phyloP scores from a whole-genome alignment of 2,113 vertebrate species.

The Climacteris rufus region DNA sequence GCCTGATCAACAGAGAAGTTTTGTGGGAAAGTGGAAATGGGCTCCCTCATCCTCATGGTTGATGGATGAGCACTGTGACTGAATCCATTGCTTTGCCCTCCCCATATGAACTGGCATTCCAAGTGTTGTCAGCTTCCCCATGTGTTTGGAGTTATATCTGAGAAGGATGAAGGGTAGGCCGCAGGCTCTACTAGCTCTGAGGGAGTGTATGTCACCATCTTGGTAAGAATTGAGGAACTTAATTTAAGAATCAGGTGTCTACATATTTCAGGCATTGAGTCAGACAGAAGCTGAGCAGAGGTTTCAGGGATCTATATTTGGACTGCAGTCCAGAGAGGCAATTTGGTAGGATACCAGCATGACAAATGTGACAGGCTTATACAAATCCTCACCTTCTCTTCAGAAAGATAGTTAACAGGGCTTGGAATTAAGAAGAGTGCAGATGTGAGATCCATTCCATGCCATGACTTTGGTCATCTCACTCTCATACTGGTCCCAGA shows the following conservation, averaged over 20 bases:
- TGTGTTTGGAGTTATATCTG: fast-evolving
- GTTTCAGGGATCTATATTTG: constrained; percentile 10
- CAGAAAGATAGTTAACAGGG: neutral
- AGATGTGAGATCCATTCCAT: neutral
- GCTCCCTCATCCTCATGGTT: neutral
- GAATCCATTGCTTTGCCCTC: neutral
- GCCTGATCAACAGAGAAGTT: neutral
- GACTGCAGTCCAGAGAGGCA: neutral
- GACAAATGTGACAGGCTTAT: constrained; percentile 16
- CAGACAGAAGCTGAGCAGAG: neutral
- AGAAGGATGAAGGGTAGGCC: neutral
- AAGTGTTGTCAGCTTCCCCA: fast-evolving
- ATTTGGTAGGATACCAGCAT: neutral
- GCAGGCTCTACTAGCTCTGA: neutral
- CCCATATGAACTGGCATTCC: fast-evolving
- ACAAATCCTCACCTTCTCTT: neutral
- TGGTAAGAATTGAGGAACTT: neutral
- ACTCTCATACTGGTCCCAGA: neutral
- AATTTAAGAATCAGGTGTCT: neutral
- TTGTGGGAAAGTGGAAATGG: neutral
- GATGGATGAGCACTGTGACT: neutral
- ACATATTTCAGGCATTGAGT: neutral
- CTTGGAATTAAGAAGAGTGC: neutral
- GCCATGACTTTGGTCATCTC: neutral
- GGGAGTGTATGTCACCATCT: neutral